Percentiles rank a stretch among this genome's conserved stretches.
These are phyloP conservation scores for Plestiodon gilberti DNA, from an alignment of 2,113 vertebrate species.

Conservation along the genomic window DNA sequence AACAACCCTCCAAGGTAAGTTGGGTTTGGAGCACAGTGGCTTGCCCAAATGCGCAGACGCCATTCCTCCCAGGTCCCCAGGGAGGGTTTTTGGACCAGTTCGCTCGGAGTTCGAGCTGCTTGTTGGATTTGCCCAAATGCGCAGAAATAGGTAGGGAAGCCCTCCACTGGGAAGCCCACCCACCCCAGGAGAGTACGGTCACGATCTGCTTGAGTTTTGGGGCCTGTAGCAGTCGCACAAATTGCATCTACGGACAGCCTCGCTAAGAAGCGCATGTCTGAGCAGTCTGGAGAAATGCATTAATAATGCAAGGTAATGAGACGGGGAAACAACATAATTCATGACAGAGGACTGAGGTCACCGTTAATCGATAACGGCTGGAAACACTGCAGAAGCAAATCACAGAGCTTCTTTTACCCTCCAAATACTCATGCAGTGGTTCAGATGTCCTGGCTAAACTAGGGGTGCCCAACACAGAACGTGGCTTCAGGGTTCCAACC, in stretches of 20 bases:
- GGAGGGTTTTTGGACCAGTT: background rate
- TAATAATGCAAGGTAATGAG: conserved; percentile 15
- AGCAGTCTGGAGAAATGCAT: conserved; percentile 19
- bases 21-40: too few relatives aligned
- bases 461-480: too few relatives aligned
- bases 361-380: background rate
- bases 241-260: background rate
- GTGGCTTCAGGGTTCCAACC: too few relatives aligned
- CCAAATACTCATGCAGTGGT: too few relatives aligned
- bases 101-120: fast-evolving
- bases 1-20: too few relatives aligned
- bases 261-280: background rate
- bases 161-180: background rate
- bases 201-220: background rate
- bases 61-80: too few relatives aligned
- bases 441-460: too few relatives aligned
- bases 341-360: background rate
- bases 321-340: background rate
- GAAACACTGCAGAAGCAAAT: background rate
- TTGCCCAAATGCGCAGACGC: too few relatives aligned
- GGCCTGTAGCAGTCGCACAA: too few relatives aligned
- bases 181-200: background rate
- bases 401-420: background rate
- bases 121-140: background rate
- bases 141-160: too few relatives aligned